A percentile compares a stretch with the other conserved stretches of the same genome.
Evolutionary conservation across 2,888 invertebrate genomes (phyloP).

Genomic region (Drosophila flavopinicola): DNA sequence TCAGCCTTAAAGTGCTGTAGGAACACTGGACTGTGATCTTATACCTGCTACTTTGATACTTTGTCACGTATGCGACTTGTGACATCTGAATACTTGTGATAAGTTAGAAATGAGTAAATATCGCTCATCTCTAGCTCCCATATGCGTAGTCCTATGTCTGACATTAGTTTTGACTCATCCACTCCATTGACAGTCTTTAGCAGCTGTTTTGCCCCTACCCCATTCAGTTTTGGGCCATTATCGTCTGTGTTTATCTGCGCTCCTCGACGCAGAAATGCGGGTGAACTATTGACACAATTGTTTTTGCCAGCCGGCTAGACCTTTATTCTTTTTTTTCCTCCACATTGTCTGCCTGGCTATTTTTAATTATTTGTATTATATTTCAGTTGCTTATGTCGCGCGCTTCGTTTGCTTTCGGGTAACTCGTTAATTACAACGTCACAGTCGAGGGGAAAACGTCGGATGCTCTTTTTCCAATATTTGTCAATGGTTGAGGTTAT

Average conservation of each 20-base stretch:
- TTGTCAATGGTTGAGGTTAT: constrained; percentile 51
- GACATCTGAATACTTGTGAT: no score
- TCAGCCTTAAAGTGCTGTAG: no score
- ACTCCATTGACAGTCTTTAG: constrained; percentile 65
- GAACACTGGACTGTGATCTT: no score
- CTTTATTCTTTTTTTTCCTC: constrained; percentile 17
- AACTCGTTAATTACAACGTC: constrained; percentile 63
- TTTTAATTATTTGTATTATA: constrained; percentile 79
- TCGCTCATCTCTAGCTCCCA: no score
- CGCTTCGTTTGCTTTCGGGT: constrained; percentile 31
- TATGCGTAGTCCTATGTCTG: constrained; percentile 2
- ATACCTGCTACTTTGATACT: no score
- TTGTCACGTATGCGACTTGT: no score
- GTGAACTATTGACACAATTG: constrained; percentile 79
- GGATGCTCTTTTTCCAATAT: constrained; percentile 63
- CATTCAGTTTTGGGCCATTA: constrained; percentile 47
- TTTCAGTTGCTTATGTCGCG: constrained; percentile 62
- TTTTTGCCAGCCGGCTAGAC: constrained; percentile 63
- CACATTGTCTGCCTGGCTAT: constrained; percentile 60
- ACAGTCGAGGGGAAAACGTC: constrained; percentile 35
- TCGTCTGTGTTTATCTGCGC: constrained; percentile 67
- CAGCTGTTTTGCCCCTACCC: constrained; percentile 53
- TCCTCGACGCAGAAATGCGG: constrained; percentile 56
- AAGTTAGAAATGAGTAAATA: no score
- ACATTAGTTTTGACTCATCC: constrained; percentile 62